phyloP scores from a whole-genome alignment of 1,140 invertebrate species.

The Conopomorpha cramerella region DNA sequence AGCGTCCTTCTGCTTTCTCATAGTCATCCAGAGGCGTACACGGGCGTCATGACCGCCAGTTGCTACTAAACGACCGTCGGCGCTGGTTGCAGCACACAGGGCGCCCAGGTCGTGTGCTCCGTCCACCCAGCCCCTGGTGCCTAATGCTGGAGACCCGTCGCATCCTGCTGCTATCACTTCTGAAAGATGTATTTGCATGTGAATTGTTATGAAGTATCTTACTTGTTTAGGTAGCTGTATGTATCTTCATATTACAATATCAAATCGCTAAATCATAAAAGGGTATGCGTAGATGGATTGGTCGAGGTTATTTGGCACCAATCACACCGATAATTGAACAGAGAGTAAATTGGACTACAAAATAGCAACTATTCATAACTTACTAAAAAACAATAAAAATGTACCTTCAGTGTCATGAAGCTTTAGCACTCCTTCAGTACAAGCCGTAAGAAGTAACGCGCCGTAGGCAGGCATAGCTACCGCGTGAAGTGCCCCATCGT shows the following conservation, averaged over 20 bases:
- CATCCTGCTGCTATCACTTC: constrained; percentile 12
- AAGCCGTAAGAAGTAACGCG: constrained; percentile 25
- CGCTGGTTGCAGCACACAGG: constrained; percentile 16
- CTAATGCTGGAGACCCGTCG: constrained; percentile 4
- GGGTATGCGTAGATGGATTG: too few relatives aligned
- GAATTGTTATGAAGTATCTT: too few relatives aligned
- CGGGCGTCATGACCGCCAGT: constrained; percentile 30
- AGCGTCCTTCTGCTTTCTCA: constrained; percentile 2
- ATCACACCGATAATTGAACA: not conserved
- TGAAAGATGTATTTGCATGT: constrained; percentile 3
- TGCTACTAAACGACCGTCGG: constrained; percentile 11
- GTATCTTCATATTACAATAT: too few relatives aligned
- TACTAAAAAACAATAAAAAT: constrained; percentile 1
- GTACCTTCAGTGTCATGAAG: constrained; percentile 27
- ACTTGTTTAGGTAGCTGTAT: too few relatives aligned
- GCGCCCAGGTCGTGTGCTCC: constrained; percentile 33
- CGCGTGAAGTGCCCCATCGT: constrained; percentile 29
- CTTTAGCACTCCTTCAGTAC: constrained; percentile 33
- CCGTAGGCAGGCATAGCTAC: constrained; percentile 12
- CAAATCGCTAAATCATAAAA: too few relatives aligned
- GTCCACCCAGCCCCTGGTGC: constrained; percentile 21
- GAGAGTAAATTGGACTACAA: not conserved
- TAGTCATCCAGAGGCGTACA: constrained; percentile 19
- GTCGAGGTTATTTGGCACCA: not conserved
- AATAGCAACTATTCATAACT: not conserved